Conservation (phyloP, 2,113 vertebrate genomes). For the Nettapus auritus region DNA sequence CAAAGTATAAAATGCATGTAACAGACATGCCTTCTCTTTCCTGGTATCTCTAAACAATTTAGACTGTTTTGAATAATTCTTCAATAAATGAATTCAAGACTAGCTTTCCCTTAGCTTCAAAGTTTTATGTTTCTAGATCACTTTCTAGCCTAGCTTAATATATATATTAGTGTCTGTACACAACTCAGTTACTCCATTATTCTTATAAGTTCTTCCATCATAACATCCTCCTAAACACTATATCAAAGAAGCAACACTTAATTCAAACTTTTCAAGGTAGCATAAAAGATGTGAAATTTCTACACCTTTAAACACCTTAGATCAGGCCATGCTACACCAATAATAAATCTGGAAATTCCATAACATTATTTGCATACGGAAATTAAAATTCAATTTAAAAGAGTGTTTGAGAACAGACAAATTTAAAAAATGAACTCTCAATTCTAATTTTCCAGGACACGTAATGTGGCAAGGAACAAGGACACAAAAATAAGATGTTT, state of each 20-base stretch:
- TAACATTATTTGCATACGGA: neutral
- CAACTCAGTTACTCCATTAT: neutral
- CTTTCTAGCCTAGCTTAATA: neutral
- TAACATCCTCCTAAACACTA: neutral
- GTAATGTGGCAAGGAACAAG: neutral
- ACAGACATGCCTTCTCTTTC: neutral
- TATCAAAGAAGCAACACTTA: neutral
- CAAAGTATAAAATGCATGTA: neutral
- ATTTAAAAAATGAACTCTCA: neutral
- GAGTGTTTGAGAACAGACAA: neutral
- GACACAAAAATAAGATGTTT: neutral
- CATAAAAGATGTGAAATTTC: neutral
- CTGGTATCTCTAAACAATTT: neutral
- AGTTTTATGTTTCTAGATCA: neutral
- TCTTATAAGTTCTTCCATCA: neutral
- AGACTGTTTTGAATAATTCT: neutral
- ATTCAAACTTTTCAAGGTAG: neutral
- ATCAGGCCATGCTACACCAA: neutral
- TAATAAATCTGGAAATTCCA: neutral
- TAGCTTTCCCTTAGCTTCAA: neutral
- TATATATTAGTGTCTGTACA: neutral
- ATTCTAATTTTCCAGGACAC: neutral
- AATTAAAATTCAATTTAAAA: neutral
- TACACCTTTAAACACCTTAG: neutral
- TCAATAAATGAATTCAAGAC: neutral